These are phyloP conservation scores for Danaus melanippus DNA, from an alignment of 1,140 invertebrate genomes.

Conservation along the genomic window DNA sequence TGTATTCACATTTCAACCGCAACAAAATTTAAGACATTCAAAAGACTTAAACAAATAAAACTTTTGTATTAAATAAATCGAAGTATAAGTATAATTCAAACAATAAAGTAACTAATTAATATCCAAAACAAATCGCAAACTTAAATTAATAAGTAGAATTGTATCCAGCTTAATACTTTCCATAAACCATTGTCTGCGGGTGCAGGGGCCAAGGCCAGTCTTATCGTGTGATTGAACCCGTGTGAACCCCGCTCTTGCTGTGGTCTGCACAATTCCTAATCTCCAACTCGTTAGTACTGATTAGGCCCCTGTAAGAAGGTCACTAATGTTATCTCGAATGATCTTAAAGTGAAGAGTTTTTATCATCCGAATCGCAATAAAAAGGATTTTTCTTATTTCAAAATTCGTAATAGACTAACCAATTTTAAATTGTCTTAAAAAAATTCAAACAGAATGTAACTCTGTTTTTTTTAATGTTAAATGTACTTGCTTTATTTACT, in stretches of 20 bases:
- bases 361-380: too few relatives aligned
- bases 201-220: slow-evolving; percentile 48
- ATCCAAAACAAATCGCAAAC: slow-evolving; percentile 6
- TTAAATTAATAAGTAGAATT: slow-evolving; percentile 9
- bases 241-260: slow-evolving; percentile 37
- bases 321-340: slow-evolving; percentile 22
- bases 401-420: too few relatives aligned
- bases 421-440: too few relatives aligned
- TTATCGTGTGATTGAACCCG: slow-evolving; percentile 48
- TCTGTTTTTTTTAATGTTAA: too few relatives aligned
- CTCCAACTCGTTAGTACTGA: slow-evolving; percentile 24
- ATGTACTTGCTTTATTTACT: too few relatives aligned
- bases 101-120: background rate
- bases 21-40: too few relatives aligned
- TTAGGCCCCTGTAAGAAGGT: slow-evolving; percentile 25
- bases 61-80: background rate
- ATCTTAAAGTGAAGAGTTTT: slow-evolving; percentile 1
- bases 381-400: too few relatives aligned
- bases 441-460: too few relatives aligned
- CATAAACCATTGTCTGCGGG: slow-evolving; percentile 50
- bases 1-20: too few relatives aligned
- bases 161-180: slow-evolving; percentile 23
- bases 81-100: background rate
- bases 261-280: slow-evolving; percentile 16
- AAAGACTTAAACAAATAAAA: too few relatives aligned